A percentile compares a stretch with the other conserved stretches of the same genome.
These are phyloP conservation scores for Eulemur rufifrons DNA, from an alignment of 2,113 vertebrate species.

Conservation along the genomic window DNA sequence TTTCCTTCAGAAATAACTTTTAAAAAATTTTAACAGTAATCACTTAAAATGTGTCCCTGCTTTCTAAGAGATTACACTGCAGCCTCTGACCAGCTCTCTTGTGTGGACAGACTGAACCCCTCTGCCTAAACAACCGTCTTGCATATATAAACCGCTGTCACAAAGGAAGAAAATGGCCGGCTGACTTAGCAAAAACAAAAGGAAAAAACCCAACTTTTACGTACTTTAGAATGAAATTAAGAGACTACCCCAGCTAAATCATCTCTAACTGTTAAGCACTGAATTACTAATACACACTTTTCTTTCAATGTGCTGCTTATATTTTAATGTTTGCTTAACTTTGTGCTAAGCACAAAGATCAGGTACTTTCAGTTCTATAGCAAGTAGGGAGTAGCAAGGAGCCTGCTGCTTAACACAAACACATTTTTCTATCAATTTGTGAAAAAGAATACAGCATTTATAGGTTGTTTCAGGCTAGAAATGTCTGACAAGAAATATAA, in stretches of 20 bases:
- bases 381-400: not conserved
- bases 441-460: not conserved
- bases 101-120: not conserved
- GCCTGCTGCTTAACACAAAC: not conserved
- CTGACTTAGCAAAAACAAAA: not conserved
- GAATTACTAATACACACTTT: not conserved
- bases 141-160: not conserved
- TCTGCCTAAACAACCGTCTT: not conserved
- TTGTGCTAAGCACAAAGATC: not conserved
- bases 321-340: not conserved
- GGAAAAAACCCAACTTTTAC: not conserved
- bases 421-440: not conserved
- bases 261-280: not conserved
- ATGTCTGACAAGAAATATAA: slow-evolving; percentile 33
- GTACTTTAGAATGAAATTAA: slow-evolving; percentile 8
- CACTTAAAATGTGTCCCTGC: not conserved
- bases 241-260: not conserved
- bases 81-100: not conserved
- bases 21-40: not conserved
- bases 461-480: not conserved
- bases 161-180: not conserved
- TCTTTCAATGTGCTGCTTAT: not conserved
- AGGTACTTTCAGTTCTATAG: not conserved
- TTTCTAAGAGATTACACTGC: not conserved
- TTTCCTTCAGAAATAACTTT: not conserved